Percentiles rank a stretch among this genome's conserved stretches.
These are phyloP conservation scores for Natrix natrix DNA, from an alignment of 2,797 vertebrate genomes.

Conservation along the genomic window DNA sequence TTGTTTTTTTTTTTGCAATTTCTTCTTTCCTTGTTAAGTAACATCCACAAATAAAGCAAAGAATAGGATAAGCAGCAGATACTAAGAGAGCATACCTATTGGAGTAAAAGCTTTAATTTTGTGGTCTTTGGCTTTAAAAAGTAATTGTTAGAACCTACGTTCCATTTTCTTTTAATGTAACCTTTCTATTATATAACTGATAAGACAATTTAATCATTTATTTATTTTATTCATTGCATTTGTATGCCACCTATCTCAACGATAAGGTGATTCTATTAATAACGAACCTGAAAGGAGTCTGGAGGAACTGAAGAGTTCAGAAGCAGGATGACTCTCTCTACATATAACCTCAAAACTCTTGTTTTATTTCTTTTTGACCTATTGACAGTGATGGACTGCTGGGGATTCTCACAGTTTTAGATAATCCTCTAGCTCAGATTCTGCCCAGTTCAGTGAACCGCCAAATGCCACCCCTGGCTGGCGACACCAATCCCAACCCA, in stretches of 20 bases:
- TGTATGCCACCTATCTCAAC: neutral
- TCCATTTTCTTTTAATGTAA: neutral
- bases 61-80: neutral
- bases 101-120: neutral
- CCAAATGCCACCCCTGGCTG: too few species aligned
- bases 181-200: neutral
- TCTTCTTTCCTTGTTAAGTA: neutral
- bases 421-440: too few species aligned
- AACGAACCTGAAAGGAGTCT: neutral
- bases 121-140: neutral
- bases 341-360: neutral
- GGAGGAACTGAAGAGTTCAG: neutral
- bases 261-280: neutral
- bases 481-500: too few species aligned
- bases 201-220: neutral
- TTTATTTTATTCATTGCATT: neutral
- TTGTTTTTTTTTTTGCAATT: neutral
- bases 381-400: neutral
- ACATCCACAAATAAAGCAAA: neutral
- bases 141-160: neutral
- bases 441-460: too few species aligned
- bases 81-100: neutral
- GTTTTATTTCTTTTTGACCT: neutral
- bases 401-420: too few species aligned
- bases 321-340: neutral